Conservation (phyloP, 2,888 invertebrate genomes). For the Osmoderma eremita region DNA sequence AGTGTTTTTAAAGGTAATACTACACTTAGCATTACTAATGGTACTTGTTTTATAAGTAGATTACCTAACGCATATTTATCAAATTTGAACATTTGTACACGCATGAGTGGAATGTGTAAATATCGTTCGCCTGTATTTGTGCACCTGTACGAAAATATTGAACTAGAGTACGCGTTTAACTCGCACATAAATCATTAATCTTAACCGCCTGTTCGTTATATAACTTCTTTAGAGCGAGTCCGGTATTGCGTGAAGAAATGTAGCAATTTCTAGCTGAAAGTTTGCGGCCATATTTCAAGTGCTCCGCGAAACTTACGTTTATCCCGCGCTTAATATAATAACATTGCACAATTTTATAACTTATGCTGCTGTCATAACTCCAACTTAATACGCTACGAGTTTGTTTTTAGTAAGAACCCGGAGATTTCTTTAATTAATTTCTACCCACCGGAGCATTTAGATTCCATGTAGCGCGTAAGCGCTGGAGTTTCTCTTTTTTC, state of each 20-base stretch:
- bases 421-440: slow-evolving; percentile 34
- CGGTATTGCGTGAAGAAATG: slow-evolving; percentile 49
- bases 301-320: slow-evolving; percentile 32
- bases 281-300: slow-evolving; percentile 48
- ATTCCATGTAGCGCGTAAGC: neutral
- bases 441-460: slow-evolving; percentile 2
- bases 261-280: slow-evolving; percentile 47
- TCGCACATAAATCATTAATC: slow-evolving; percentile 49
- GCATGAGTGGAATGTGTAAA: neutral
- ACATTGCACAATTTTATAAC: slow-evolving; percentile 41
- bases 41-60: no score
- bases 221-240: slow-evolving; percentile 49
- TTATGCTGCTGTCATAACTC: slow-evolving; percentile 38
- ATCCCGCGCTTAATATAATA: slow-evolving; percentile 37
- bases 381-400: slow-evolving; percentile 35
- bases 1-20: no score
- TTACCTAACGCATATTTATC: neutral
- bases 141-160: slow-evolving; percentile 40
- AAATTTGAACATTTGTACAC: slow-evolving; percentile 3
- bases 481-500: neutral
- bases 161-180: slow-evolving; percentile 48
- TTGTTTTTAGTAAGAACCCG: slow-evolving; percentile 31
- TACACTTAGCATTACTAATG: no score
- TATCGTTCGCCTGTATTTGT: slow-evolving; percentile 39
- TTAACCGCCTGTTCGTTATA: slow-evolving; percentile 46